Conservation (phyloP, 2,113 vertebrate genomes). For the Oncorhynchus tshawytscha region DNA sequence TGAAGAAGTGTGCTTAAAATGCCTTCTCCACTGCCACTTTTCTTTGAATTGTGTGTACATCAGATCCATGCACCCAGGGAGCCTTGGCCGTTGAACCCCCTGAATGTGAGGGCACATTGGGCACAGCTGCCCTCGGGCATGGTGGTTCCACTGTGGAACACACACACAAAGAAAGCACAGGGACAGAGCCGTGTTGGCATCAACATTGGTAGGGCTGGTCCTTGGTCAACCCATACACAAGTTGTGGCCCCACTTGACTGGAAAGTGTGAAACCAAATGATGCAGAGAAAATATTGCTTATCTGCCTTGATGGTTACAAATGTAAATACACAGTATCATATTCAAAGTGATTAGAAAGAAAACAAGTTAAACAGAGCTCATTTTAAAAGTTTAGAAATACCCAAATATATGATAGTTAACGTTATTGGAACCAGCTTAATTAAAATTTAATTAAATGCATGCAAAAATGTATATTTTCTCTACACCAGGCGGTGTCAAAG, state of each 20-base stretch:
- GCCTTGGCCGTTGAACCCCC: constrained; percentile 54
- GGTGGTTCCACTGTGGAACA: constrained; percentile 21
- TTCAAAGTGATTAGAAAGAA: neutral
- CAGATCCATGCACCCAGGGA: constrained; percentile 48
- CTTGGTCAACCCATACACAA: constrained; percentile 39
- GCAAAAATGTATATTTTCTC: neutral
- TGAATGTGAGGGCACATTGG: constrained; percentile 57
- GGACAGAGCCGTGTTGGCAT: constrained; percentile 57
- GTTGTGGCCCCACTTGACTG: constrained; percentile 65
- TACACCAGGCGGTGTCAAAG: no score
- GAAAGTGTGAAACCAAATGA: constrained; percentile 29
- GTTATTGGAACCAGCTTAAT: neutral
- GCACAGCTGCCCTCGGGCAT: constrained; percentile 58
- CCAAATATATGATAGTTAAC: neutral
- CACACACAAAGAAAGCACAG: constrained; percentile 2
- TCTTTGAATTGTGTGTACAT: constrained; percentile 36
- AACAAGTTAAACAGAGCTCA: neutral
- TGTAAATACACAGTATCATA: neutral
- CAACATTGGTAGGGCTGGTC: constrained; percentile 31
- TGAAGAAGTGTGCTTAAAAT: neutral
- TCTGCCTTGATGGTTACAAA: neutral
- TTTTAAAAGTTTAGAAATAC: neutral
- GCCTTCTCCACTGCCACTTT: constrained; percentile 4
- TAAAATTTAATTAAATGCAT: neutral
- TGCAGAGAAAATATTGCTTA: constrained; percentile 4